Evolutionary conservation across 2,797 vertebrate species (phyloP).

Genomic region (Protosalanx chinensis): DNA sequence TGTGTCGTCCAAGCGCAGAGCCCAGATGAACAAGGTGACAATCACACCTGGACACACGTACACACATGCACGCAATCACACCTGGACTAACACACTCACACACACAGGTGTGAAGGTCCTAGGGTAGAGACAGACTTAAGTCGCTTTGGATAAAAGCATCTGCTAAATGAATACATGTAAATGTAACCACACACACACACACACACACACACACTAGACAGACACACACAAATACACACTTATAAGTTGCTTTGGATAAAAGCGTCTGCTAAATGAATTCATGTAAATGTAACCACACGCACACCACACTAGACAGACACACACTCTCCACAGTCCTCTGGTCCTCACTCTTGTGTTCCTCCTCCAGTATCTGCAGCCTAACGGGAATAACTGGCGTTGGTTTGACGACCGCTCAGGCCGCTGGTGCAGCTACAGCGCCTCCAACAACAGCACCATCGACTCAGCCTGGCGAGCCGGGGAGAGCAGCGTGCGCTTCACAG

Average conservation of each 20-base stretch:
- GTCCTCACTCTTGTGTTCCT: neutral
- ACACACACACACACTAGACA: too few species aligned
- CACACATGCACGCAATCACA: neutral
- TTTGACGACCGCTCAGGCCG: constrained; percentile 96
- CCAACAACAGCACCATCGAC: constrained; percentile 96
- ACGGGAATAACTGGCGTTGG: constrained; percentile 96
- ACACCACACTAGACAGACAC: neutral
- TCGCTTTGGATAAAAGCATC: too few species aligned
- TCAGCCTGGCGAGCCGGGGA: constrained; percentile 92
- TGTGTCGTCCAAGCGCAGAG: constrained; percentile 90
- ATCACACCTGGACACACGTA: neutral
- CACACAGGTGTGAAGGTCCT: neutral
- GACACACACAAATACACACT: too few species aligned
- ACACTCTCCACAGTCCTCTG: neutral
- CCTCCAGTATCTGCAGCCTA: constrained; percentile 88
- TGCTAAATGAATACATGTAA: too few species aligned
- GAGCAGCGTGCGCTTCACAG: constrained; percentile 93
- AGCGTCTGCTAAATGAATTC: too few species aligned
- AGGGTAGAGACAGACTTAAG: neutral
- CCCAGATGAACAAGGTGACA: constrained; percentile 92
- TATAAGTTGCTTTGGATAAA: too few species aligned
- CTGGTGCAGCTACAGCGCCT: constrained; percentile 97
- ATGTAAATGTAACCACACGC: too few species aligned
- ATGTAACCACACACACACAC: too few species aligned
- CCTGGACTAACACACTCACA: neutral